Evolutionary conservation across 2,113 vertebrate genomes (phyloP).

Genomic region (Tamias sibiricus): DNA sequence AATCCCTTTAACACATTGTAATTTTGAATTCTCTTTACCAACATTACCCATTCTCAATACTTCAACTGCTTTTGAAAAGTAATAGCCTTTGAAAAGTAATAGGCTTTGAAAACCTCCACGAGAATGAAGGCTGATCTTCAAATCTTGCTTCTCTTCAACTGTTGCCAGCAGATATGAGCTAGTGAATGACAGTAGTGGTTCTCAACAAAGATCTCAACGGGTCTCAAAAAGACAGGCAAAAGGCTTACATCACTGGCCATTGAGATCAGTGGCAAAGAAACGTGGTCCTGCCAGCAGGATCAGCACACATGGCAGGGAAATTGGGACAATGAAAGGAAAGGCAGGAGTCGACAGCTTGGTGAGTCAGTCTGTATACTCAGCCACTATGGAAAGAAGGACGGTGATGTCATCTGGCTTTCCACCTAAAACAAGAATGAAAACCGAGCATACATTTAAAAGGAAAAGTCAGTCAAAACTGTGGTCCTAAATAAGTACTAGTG

Average conservation of each 20-base stretch:
- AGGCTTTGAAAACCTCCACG: slow-evolving; percentile 71
- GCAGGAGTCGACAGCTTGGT: slow-evolving; percentile 34
- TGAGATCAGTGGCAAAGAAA: slow-evolving; percentile 84
- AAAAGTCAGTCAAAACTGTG: background rate
- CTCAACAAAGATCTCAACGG: slow-evolving; percentile 71
- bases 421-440: slow-evolving; percentile 87
- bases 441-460: background rate
- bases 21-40: slow-evolving; percentile 79
- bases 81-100: slow-evolving; percentile 68
- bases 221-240: slow-evolving; percentile 73
- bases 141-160: slow-evolving; percentile 80
- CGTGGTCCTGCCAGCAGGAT: slow-evolving; percentile 95
- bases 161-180: slow-evolving; percentile 82
- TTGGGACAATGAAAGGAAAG: background rate
- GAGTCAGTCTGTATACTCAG: slow-evolving; percentile 97
- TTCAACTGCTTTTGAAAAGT: slow-evolving; percentile 68
- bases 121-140: slow-evolving; percentile 78
- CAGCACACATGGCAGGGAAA: slow-evolving; percentile 74
- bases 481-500: background rate
- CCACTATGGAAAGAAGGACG: slow-evolving; percentile 98
- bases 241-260: slow-evolving; percentile 77
- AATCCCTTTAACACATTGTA: slow-evolving; percentile 75
- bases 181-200: slow-evolving; percentile 84
- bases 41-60: slow-evolving; percentile 73
- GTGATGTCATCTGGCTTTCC: slow-evolving; percentile 99